Conservation (phyloP, 2,113 vertebrate genomes). For the Parotia lawesii region DNA sequence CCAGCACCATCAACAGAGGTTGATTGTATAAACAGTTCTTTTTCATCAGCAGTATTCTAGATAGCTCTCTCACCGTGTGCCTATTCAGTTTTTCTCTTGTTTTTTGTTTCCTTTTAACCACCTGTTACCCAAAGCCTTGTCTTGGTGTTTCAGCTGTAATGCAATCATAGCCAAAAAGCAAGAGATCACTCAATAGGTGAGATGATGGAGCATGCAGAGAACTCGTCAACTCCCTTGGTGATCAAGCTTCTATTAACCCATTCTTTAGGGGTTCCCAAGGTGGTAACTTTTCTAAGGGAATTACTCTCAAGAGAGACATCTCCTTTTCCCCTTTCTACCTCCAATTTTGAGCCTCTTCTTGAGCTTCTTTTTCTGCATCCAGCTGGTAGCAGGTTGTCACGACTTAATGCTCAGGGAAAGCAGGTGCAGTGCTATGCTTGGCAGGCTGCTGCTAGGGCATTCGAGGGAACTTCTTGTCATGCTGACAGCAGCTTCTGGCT, state of each 20-base stretch:
- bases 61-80: rapidly evolving
- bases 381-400: background rate
- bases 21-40: background rate
- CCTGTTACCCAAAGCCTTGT: background rate
- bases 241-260: background rate
- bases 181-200: background rate
- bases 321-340: background rate
- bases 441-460: background rate
- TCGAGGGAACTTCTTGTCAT: background rate
- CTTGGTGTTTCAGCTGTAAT: background rate
- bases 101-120: background rate
- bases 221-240: background rate
- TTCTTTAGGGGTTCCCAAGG: background rate
- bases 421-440: background rate
- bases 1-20: background rate
- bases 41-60: background rate
- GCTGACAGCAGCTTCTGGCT: background rate
- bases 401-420: background rate
- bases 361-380: background rate
- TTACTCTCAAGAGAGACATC: background rate
- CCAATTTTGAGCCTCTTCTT: background rate
- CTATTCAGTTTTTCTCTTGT: background rate
- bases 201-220: background rate
- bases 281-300: background rate
- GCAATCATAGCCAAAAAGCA: background rate